Evolutionary conservation across 2,888 invertebrate species (phyloP), one percentile per base, ranked within the genome.

Genomic region (Agrochola litura): DNA sequence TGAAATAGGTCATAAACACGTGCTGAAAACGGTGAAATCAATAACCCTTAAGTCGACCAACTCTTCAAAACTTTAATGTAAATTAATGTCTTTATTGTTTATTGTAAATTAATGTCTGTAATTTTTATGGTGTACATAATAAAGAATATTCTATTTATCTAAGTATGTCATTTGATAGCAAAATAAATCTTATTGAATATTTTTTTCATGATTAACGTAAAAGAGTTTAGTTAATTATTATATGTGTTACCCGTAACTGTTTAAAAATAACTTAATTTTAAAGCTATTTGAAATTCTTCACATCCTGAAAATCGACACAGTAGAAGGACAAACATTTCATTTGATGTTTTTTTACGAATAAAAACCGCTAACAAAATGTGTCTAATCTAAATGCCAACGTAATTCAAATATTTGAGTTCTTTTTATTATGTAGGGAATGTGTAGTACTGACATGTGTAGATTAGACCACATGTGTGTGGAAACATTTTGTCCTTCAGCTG

Each of bases 381-480:
- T 54, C 4, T 41, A 6, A 61, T 54, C 0, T 41, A 6, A 61
- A 43, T 61, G 10, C 22, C 12, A n/a, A 60, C 10, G 9, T 22
- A 43, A 60, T 73, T 8, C 49, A 52, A 63, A 14, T 75, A 58
- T 43, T 30, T 66, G 4, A 66, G 49, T 66, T 66, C 30, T 30
- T 49, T 49, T 66, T 46, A 46, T 12, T 0, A 46, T 46, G 16
- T 25, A 6, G 58, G 10, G 10, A 19, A 65, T 65, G 43, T 46
- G 46, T 46, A 25, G 25, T 46, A 19, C 46, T 25, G 4, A 46
- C 19, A 6, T 22, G 30, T 19, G 60, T 60, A 30, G 1, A 30
- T 2, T 4, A 19, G 8, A 30, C 30, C 30, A 30, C 60, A 30
- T 19, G 16, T 1, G 4, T 9, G 60, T 19, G 60, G 16, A 19